Base-by-base conservation (phyloP, 2,113 vertebrate genomes). In the Phyllopteryx taeniolatus region DNA sequence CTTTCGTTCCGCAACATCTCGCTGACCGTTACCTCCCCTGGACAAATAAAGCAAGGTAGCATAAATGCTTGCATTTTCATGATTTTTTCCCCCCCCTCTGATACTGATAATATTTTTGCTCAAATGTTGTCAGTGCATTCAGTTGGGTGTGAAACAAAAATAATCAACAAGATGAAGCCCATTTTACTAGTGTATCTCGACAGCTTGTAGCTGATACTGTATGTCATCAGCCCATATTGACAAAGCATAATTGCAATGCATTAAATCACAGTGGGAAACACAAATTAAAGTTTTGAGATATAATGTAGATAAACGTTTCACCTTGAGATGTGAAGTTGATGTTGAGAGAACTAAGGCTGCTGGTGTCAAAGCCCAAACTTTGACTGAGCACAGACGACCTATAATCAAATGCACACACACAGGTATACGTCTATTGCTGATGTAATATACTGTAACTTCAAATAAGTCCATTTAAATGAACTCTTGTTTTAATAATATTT, bases 1-100 rank as follows among this genome's bases (percentile, higher is more conserved):
- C 84, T 75, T 62, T 81, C 27, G 67, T 93, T 89, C 72, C 68
- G 84, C 47, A 94, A 66, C 79, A 93, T 61, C 19, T 89, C 86
- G 9, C 89, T 83, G 1, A 93, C 46, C 8, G 74, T 86, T 54
- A 89, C 66, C 22, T 19, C 53, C 74, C 70, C 92, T 92, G 79
- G 53, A 71, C 6, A 83, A 82, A 79, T 22, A 66, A 64, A 72
- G 42, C 5, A 0, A 78, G 5, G 13, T 2, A 51, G 14, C 5
- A 35, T 22, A 31, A 62, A 53, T 19, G 22, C 4, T 10, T 17
- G 8, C 15, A 13, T 19, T 71, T 22, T 27, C 8, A 59, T 53
- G 5, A 22, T 61, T 35, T 6, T 17, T 61, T 35, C 14, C 15
- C 13, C 13, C n/a, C 14, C 15, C 13, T 31, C n/a, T 11, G 20